Conservation (phyloP, 2,113 vertebrate genomes). For the Perca flavescens region DNA sequence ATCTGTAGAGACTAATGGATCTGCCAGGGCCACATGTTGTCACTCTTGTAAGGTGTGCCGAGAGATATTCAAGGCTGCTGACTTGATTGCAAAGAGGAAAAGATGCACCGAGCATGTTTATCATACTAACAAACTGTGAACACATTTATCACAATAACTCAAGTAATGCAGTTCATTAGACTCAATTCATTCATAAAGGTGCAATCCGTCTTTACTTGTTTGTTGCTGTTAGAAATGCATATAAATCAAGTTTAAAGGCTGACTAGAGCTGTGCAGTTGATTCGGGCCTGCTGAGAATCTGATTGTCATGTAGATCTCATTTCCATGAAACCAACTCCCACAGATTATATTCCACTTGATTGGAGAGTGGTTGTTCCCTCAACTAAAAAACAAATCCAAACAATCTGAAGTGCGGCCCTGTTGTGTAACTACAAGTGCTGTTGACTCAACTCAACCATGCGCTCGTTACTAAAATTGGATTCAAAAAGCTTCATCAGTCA, state of each 20-base stretch:
- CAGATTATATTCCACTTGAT: slow-evolving; percentile 62
- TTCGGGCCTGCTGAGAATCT: slow-evolving; percentile 26
- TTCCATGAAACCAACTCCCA: slow-evolving; percentile 39
- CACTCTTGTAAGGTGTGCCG: slow-evolving; percentile 10
- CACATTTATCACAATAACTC: background rate
- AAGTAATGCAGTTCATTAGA: background rate
- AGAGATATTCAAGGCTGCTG: slow-evolving; percentile 5
- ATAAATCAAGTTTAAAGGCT: background rate
- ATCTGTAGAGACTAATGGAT: slow-evolving; percentile 25
- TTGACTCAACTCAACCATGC: slow-evolving; percentile 21
- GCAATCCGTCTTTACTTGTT: background rate
- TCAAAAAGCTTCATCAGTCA: slow-evolving; percentile 20
- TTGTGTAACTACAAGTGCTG: slow-evolving; percentile 27
- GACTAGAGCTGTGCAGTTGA: background rate
- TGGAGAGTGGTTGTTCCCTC: slow-evolving; percentile 49
- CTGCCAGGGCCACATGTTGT: slow-evolving; percentile 36
- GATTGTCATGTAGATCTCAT: slow-evolving; percentile 42
- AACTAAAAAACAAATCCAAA: slow-evolving; percentile 50
- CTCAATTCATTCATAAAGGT: background rate
- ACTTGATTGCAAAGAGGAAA: background rate
- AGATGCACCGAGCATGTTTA: background rate
- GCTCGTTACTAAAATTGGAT: slow-evolving; percentile 31
- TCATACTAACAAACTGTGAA: background rate
- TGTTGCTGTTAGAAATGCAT: background rate
- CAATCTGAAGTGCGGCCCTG: slow-evolving; percentile 33